These are phyloP conservation scores for Acanthococcus lagerstroemiae DNA, from an alignment of 2,888 invertebrate species.

Conservation along the genomic window DNA sequence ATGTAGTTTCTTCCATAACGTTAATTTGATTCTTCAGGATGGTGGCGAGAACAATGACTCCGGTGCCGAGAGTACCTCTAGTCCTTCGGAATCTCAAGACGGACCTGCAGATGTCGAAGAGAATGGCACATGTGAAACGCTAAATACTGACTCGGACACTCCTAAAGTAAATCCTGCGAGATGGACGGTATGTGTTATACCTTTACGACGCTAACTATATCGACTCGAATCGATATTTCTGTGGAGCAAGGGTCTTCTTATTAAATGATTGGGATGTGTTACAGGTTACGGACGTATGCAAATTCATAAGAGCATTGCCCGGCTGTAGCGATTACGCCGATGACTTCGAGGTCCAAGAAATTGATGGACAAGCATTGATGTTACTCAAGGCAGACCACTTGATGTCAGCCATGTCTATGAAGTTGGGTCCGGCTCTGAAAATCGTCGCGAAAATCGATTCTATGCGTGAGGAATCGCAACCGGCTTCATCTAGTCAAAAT, in stretches of 20 bases:
- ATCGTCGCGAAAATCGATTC: slow-evolving; percentile 84
- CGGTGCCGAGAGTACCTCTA: slow-evolving; percentile 44
- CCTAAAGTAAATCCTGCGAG: slow-evolving; percentile 49
- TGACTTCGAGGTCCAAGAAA: slow-evolving; percentile 87
- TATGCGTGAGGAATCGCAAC: slow-evolving; percentile 61
- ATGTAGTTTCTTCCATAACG: no score
- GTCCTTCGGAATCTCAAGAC: slow-evolving; percentile 40
- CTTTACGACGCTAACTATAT: background rate
- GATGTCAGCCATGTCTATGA: slow-evolving; percentile 89
- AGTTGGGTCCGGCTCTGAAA: slow-evolving; percentile 89
- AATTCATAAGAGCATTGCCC: slow-evolving; percentile 51
- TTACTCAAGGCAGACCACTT: slow-evolving; percentile 87
- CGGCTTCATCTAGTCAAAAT: no score
- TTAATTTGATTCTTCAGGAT: no score
- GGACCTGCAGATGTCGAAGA: slow-evolving; percentile 42
- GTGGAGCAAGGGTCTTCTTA: no score
- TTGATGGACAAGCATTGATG: slow-evolving; percentile 89
- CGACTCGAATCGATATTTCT: background rate
- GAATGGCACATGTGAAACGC: slow-evolving; percentile 40
- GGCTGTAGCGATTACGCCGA: slow-evolving; percentile 87
- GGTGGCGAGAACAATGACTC: slow-evolving; percentile 43
- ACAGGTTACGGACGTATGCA: slow-evolving; percentile 62
- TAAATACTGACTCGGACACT: slow-evolving; percentile 34
- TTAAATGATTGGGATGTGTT: background rate
- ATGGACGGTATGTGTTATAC: slow-evolving; percentile 57